These are phyloP conservation scores for Acinonyx jubatus DNA, from an alignment of 2,113 vertebrate species.

Conservation along the genomic window DNA sequence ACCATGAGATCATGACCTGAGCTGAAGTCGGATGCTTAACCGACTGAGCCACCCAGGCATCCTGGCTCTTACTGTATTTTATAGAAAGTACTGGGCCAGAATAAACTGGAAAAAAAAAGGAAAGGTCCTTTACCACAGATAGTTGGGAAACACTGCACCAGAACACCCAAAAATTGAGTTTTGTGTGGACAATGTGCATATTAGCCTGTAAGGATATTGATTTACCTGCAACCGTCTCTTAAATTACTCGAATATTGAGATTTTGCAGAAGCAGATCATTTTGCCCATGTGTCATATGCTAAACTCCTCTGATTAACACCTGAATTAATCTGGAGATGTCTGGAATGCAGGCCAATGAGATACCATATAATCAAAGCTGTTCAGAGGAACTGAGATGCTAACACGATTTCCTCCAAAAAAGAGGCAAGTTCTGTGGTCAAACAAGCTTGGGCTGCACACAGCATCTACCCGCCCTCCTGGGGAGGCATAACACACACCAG, in stretches of 20 bases:
- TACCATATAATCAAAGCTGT: conserved; percentile 59
- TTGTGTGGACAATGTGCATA: background rate
- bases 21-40: no score
- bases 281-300: conserved; percentile 37
- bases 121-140: background rate
- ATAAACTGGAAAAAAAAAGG: background rate
- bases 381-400: conserved; percentile 46
- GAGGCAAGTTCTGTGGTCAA: background rate
- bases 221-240: conserved; percentile 30
- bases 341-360: conserved; percentile 57
- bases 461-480: background rate
- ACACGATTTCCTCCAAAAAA: background rate
- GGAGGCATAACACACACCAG: background rate
- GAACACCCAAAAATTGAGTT: background rate
- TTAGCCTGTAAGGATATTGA: background rate
- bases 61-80: background rate
- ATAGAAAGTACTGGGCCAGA: background rate
- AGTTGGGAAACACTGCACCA: background rate
- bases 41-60: no score
- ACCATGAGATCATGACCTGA: no score
- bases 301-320: conserved; percentile 67
- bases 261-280: conserved; percentile 69
- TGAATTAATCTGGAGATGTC: conserved; percentile 68
- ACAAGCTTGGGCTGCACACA: background rate
- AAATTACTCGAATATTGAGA: conserved; percentile 58